Percentiles rank a stretch among this genome's conserved stretches.
Evolutionary conservation across 92 coral and sea anemone species (phyloP).

Genomic region (Plumapathes pennacea): DNA sequence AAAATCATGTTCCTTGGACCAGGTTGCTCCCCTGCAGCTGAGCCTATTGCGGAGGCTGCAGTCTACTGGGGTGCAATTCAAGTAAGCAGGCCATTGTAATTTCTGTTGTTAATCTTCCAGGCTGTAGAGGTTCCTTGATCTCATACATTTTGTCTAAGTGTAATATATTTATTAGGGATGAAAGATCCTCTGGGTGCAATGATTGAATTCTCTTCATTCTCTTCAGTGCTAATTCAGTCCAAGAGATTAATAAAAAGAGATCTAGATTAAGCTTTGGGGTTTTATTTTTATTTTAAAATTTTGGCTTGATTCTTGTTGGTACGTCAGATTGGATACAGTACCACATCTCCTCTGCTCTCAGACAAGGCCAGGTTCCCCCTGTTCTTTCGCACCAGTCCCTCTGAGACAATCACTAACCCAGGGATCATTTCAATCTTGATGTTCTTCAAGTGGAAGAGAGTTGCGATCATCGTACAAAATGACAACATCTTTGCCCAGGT

Average conservation of each 20-base stretch:
- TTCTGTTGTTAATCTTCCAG: too few species aligned
- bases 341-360: conserved; percentile 62
- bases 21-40: conserved; percentile 78
- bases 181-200: too few species aligned
- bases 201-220: too few species aligned
- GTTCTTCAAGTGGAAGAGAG: conserved; percentile 61
- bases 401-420: conserved; percentile 62
- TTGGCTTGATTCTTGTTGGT: neutral
- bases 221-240: too few species aligned
- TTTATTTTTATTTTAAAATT: too few species aligned
- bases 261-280: too few species aligned
- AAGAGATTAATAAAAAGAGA: too few species aligned
- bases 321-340: conserved; percentile 74
- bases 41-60: conserved; percentile 75
- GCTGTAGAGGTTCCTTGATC: neutral
- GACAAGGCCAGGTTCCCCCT: conserved; percentile 63
- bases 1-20: conserved; percentile 85
- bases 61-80: conserved; percentile 73
- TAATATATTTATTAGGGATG: too few species aligned
- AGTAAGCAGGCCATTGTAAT: too few species aligned
- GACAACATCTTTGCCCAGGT: conserved; percentile 63
- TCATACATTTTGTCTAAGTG: neutral
- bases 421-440: conserved; percentile 46
- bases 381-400: conserved; percentile 66
- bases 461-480: conserved; percentile 56